These are phyloP conservation scores for Nomada ruficornis DNA, from an alignment of 2,888 invertebrate genomes.

Conservation along the genomic window DNA sequence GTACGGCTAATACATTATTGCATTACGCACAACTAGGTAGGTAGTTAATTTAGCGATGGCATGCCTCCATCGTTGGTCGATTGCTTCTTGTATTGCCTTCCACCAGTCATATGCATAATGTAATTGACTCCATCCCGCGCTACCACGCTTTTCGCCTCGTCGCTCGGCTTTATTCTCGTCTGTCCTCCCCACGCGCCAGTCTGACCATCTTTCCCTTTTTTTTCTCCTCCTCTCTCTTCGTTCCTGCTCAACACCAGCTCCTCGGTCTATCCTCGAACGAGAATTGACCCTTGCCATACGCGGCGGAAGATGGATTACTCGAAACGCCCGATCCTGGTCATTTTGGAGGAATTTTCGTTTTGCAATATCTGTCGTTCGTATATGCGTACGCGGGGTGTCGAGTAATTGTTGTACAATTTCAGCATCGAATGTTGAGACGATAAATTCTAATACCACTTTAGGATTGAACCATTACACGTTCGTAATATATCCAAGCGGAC, in stretches of 20 bases:
- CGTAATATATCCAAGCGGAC: no score
- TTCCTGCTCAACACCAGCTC: neutral
- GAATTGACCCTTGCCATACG: neutral
- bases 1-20: constrained; percentile 77
- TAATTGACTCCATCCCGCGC: constrained; percentile 81
- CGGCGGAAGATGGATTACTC: constrained; percentile 3
- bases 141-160: constrained; percentile 72
- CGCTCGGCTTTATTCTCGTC: constrained; percentile 58
- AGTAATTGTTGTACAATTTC: no score
- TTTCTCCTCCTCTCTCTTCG: constrained; percentile 50
- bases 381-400: no score
- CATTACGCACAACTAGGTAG: constrained; percentile 81
- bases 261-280: constrained; percentile 22
- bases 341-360: no score
- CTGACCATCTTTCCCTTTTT: constrained; percentile 21
- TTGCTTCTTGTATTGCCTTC: constrained; percentile 81
- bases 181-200: constrained; percentile 59
- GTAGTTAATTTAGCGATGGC: constrained; percentile 82
- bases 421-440: no score
- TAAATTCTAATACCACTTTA: neutral
- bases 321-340: neutral
- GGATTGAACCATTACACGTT: neutral
- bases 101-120: constrained; percentile 83
- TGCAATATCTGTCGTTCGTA: no score
- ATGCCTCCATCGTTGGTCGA: constrained; percentile 75